Percentiles rank a stretch among this genome's conserved stretches.
Evolutionary conservation across 2,113 vertebrate species (phyloP).

Genomic region (Varanus salvator): DNA sequence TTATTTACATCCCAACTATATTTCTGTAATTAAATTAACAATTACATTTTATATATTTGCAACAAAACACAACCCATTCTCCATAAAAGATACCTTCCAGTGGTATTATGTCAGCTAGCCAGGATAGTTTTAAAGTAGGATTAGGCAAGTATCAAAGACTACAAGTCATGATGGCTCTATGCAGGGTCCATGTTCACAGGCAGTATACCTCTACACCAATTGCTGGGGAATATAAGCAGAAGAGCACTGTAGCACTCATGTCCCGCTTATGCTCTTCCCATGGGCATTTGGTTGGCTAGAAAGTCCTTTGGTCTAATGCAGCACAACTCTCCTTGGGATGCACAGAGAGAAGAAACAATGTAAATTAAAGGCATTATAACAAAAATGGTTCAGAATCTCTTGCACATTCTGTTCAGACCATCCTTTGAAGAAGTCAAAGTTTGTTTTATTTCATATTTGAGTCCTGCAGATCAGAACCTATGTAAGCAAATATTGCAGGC

Average conservation of each 20-base stretch:
- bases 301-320: neutral
- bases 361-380: too few relatives aligned
- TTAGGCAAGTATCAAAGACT: neutral
- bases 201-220: neutral
- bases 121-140: neutral
- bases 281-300: neutral
- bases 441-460: neutral
- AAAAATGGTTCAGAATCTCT: neutral
- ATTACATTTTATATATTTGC: neutral
- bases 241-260: neutral
- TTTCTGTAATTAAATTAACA: neutral
- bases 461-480: neutral
- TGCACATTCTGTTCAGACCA: neutral
- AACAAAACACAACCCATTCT: neutral
- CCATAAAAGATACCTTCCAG: neutral
- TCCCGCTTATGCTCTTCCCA: neutral
- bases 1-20: conserved; percentile 6
- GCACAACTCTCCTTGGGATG: neutral
- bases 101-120: neutral
- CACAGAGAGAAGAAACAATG: neutral
- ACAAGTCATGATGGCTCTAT: neutral
- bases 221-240: neutral
- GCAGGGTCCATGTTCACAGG: neutral
- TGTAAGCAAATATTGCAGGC: neutral
- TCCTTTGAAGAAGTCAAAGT: neutral